Percentiles rank a stretch among this genome's conserved stretches.
Conservation (phyloP, 2,888 invertebrate species). For the Tachina lurida region DNA sequence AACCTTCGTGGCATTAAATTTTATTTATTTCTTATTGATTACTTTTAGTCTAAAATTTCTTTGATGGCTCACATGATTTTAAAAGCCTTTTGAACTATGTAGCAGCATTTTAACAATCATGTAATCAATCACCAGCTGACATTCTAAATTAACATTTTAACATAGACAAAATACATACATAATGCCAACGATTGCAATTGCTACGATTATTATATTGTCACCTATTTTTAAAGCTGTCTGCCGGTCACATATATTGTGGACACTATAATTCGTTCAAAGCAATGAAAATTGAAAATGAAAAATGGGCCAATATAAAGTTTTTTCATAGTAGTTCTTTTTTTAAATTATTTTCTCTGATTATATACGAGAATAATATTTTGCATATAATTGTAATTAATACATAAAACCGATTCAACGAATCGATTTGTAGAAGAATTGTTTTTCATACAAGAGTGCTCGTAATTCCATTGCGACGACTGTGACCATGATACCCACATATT, state of each 20-base stretch:
- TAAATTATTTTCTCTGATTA: no score
- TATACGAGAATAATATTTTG: no score
- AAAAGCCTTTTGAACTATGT: not conserved
- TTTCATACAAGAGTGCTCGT: no score
- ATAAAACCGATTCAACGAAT: no score
- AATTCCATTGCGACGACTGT: no score
- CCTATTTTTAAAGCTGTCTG: slow-evolving; percentile 14
- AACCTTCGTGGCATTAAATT: slow-evolving; percentile 3
- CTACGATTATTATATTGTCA: slow-evolving; percentile 7
- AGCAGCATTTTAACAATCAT: slow-evolving; percentile 26
- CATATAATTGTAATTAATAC: no score
- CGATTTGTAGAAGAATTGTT: no score
- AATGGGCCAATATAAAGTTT: not conserved
- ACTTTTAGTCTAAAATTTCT: not conserved
- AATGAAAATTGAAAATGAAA: not conserved
- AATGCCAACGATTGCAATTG: slow-evolving; percentile 8
- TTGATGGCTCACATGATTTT: slow-evolving; percentile 17
- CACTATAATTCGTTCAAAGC: slow-evolving; percentile 7
- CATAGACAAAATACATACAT: not conserved
- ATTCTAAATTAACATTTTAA: slow-evolving; percentile 32
- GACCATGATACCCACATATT: no score
- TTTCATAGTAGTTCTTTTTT: no score
- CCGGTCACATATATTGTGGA: slow-evolving; percentile 19
- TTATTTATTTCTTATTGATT: slow-evolving; percentile 13
- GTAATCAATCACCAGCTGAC: slow-evolving; percentile 39